A percentile compares a stretch with the other conserved stretches of the same genome.
These are phyloP conservation scores for Eufriesea mexicana DNA, from an alignment of 1,140 invertebrate species.

Conservation along the genomic window DNA sequence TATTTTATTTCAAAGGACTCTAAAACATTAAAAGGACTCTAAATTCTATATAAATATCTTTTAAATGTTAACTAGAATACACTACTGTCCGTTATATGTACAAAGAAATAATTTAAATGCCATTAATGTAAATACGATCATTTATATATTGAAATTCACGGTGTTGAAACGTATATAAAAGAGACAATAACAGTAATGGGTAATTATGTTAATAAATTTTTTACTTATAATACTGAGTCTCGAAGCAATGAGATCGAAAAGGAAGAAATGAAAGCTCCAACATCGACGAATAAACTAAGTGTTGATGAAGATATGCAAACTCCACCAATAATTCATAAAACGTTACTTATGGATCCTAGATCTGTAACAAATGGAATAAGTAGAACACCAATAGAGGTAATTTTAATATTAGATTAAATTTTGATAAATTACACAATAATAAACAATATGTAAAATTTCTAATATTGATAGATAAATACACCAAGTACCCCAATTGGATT, in stretches of 20 bases:
- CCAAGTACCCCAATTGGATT: conserved; percentile 52
- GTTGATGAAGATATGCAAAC: conserved; percentile 47
- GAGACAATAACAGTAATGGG: conserved; percentile 55
- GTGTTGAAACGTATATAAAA: not conserved
- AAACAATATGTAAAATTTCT: not conserved
- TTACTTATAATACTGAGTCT: conserved; percentile 38
- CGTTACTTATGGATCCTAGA: conserved; percentile 69
- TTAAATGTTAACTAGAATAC: not conserved
- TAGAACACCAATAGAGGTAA: conserved; percentile 76
- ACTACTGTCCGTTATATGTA: not conserved
- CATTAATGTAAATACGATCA: not conserved
- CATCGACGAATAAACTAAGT: conserved; percentile 3
- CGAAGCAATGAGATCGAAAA: conserved; percentile 22
- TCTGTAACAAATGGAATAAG: conserved; percentile 71
- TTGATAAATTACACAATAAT: not conserved
- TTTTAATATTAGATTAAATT: conserved; percentile 17
- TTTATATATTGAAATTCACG: not conserved
- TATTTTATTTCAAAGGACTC: too few species aligned
- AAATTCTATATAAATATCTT: not conserved
- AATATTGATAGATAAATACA: conserved; percentile 62
- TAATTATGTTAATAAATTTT: conserved; percentile 64
- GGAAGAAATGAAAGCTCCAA: conserved; percentile 15
- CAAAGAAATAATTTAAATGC: not conserved
- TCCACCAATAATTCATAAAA: conserved; percentile 63
- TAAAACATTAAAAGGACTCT: not conserved